Evolutionary conservation across 2,113 vertebrate genomes (phyloP).

Genomic region (Apus apus): DNA sequence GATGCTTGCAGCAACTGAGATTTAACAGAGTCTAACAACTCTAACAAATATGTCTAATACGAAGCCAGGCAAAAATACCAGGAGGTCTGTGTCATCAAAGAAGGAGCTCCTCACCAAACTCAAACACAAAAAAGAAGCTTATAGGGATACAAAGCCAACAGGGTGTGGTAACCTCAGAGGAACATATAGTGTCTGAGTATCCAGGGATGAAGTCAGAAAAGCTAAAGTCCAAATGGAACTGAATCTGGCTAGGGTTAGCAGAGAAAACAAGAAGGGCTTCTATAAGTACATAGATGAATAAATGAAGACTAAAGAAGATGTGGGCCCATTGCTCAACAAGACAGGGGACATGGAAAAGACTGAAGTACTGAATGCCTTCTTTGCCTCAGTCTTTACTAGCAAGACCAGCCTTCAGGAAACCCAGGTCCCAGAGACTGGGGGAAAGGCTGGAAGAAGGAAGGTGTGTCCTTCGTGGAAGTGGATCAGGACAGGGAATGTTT

Average conservation of each 20-base stretch:
- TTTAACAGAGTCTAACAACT: neutral
- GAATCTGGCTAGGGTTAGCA: neutral
- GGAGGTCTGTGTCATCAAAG: neutral
- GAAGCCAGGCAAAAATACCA: neutral
- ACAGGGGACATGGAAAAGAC: too few species aligned
- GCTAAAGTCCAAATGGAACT: neutral
- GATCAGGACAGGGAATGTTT: too few species aligned
- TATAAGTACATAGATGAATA: neutral
- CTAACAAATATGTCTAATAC: neutral
- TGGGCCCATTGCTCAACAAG: neutral
- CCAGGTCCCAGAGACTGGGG: too few species aligned
- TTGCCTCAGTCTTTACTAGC: neutral
- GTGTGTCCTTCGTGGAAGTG: too few species aligned
- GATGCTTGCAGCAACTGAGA: neutral
- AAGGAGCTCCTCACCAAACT: neutral
- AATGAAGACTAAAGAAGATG: neutral
- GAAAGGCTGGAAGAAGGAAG: too few species aligned
- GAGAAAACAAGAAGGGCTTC: neutral
- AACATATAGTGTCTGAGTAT: neutral
- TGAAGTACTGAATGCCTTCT: neutral
- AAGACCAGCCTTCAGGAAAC: neutral
- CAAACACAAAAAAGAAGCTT: neutral
- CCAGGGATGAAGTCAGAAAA: neutral
- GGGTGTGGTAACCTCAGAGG: neutral
- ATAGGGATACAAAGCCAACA: neutral